Evolutionary conservation across 2,797 vertebrate genomes (phyloP), one percentile per base, ranked within the genome.

Genomic region (Sarcophilus harrisii): DNA sequence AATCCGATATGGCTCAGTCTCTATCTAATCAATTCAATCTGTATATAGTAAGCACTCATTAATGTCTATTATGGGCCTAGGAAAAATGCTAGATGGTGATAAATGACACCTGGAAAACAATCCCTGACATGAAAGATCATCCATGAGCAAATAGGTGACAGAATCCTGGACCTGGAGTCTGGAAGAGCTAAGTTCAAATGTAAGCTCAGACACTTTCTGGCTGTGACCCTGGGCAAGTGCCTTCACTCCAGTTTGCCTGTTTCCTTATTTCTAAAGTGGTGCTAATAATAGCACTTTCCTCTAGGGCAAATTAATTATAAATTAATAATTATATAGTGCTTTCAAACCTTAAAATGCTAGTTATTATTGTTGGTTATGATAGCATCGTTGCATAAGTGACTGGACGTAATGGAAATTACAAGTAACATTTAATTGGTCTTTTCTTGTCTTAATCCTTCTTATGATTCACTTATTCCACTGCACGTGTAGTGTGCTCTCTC

Each of bases 141-240:
- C 0, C 21, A 24, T 6, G 10, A 21, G 9, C 66, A 45, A 4
- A 0, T 27, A 45, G 2, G 0, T 45, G 27, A 9, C 21, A 45
- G 38, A 27, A 13, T 45, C 21, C 38, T 49, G 38, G 21, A 30
- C 2, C 73, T 27, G n/a, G 21, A 28, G 24, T 49, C 38, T 45
- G 73, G 38, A 49, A 27, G 73, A 87, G 21, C 9, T 11, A 38
- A 87, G 24, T 87, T 87, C 24, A 49, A 27, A 87, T 27, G 0
- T 87, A 24, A 5, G 9, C 2, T 27, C 38, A 87, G 8, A 28
- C 1, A 45, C 21, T 49, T 87, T 13, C 73, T 87, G 24, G 73
- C 10, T 27, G 3, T 87, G 73, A 45, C 6, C 5, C 38, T 16
- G 1, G 21, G 3, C 1, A 24, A 87, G 10, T 11, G 8, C n/a